Evolutionary conservation across 1,140 invertebrate species (phyloP), one percentile per base, ranked within the genome.

Genomic region (Geopemphigus sp.): DNA sequence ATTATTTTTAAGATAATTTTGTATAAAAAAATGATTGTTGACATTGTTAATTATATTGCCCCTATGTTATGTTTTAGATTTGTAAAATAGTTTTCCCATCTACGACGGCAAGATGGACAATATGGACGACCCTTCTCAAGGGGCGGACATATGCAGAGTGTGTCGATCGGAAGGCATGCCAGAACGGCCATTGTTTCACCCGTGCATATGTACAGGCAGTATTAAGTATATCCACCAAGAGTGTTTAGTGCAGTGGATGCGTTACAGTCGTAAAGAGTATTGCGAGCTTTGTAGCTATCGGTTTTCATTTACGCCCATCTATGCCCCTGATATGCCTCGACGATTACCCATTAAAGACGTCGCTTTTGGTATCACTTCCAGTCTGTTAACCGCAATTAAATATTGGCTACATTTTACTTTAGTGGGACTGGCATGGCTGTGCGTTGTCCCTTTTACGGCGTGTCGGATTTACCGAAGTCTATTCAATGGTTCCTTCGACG

Each of bases 161-260:
- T 99, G 98, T 87, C 89, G 98, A 81, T 97, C 94, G 82, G 97
- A 99, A 85, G 96, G 93, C 54, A 87, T 92, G 45, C 84, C 89
- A 14, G 94, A 96, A 82, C 89, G 95, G 82, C 95, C 94, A 0
- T 87, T 98, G 5, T 99, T 96, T 85, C 96, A 99, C 88, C 98
- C 98, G 0, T 99, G 98, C 86, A 97, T 99, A 73, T 99, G 98
- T 86, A 98, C 96, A 15, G 98, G 98, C 61, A 98, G 95, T 82
- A 99, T 99, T 81, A 99, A 98, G 88, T 99, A 94, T 89, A 98
- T 99, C 64, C 98, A 99, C 86, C 97, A 98, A 85, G 93, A 95
- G 84, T 95, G 93, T 85, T 86, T 95, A 50, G 90, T 94, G 81
- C 93, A 94, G 86, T 95, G 93, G 93, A 94, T 95, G 92, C 89